Evolutionary conservation across 2,113 vertebrate species (phyloP), one percentile per base, ranked within the genome.

Genomic region (Thunnus maccoyii): DNA sequence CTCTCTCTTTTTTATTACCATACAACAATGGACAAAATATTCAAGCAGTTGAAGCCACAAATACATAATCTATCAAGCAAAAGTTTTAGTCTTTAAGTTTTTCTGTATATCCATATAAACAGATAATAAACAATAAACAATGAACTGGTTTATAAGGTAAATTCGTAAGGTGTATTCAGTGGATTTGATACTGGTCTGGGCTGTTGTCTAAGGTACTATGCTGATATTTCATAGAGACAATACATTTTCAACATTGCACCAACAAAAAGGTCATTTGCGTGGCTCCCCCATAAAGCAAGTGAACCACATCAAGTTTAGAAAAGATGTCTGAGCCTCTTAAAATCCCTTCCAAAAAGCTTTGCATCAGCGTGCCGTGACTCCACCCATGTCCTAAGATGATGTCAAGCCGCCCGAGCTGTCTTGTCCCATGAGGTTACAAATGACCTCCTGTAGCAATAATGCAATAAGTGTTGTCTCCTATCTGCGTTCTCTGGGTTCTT

Each of bases 401-500:
- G 87, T 78, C 85, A 82, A 83, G 90, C 86, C 79, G 78, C 69
- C 76, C 27, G 12, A 41, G 61, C 80, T 73, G 71, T 89, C 90
- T 85, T 50, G 64, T 92, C 86, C 90, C 88, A 78, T 58, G 81
- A 69, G 85, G 86, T 90, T 92, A 93, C 93, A 94, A 94, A 95
- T 90, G 90, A 93, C 90, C 90, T 90, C 67, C 82, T 89, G 80
- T 70, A 89, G 82, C 86, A 76, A 89, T 94, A 95, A 93, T 86
- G 91, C 87, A 93, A 91, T 95, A 93, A 93, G 89, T 72, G 89
- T 93, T 88, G 92, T 94, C 92, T 95, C 86, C 84, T 79, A 93
- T 93, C 94, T 92, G 61, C 83, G 68, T 90, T 86, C 79, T 80
- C 78, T 41, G 80, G 91, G 82, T 93, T 91, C 88, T 91, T 94